Percentiles rank a stretch among this genome's conserved stretches.
Conservation (phyloP, 2,888 invertebrate species). For the Gymnoscelis rufifasciata region DNA sequence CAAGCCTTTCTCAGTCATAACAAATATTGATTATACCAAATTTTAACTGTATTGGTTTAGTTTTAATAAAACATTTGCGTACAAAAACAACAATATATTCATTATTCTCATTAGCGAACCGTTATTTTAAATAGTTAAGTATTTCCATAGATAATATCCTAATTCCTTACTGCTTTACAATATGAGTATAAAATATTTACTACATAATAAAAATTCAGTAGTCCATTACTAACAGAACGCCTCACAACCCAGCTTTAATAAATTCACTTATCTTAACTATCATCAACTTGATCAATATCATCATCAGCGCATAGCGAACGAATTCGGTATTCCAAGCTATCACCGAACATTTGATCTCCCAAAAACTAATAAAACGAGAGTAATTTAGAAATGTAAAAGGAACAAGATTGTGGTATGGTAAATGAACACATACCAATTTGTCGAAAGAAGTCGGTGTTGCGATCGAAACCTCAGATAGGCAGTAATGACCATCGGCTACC, state of each 20-base stretch:
- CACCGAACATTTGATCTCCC: slow-evolving; percentile 24
- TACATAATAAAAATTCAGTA: slow-evolving; percentile 8
- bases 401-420: slow-evolving; percentile 29
- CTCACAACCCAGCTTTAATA: slow-evolving; percentile 12
- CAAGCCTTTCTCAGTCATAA: too few species aligned
- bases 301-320: slow-evolving; percentile 10
- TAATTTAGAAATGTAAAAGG: slow-evolving; percentile 32
- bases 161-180: slow-evolving; percentile 2
- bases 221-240: slow-evolving; percentile 10
- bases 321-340: slow-evolving; percentile 27
- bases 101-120: too few species aligned
- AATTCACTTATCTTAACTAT: slow-evolving; percentile 19
- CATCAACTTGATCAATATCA: slow-evolving; percentile 12
- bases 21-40: too few species aligned
- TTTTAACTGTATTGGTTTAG: too few species aligned
- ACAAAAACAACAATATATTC: too few species aligned
- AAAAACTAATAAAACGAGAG: slow-evolving; percentile 30
- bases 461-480: slow-evolving; percentile 56
- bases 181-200: too few species aligned
- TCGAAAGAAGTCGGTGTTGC: slow-evolving; percentile 45
- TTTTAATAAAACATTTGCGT: too few species aligned
- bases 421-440: slow-evolving; percentile 46
- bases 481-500: slow-evolving; percentile 56
- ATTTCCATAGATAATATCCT: too few species aligned
- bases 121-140: too few species aligned